Evolutionary conservation across 2,113 vertebrate genomes (phyloP), one percentile per base, ranked within the genome.

Genomic region (Perognathus longimembris): DNA sequence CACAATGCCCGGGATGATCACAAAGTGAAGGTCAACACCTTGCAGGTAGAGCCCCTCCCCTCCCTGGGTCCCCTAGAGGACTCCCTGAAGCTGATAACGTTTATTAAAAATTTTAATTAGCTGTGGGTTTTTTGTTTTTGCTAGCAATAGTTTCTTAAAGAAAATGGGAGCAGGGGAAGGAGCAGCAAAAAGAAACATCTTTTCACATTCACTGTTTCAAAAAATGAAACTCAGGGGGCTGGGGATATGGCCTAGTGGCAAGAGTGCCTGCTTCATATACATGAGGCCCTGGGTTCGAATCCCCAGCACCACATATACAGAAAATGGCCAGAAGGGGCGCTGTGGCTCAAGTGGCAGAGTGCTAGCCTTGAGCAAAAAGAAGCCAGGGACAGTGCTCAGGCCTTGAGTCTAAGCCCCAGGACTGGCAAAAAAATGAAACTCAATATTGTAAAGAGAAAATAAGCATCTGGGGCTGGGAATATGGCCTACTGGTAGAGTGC

Each of bases 31-130:
- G 57, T 28, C 38, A 80, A 32, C n/a, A 32, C 30, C 9, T 1
- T 0, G 12, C 12, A 12, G 50, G 50, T 54, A 26, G 24, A 1
- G 45, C 26, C 38, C 10, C 59, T 50, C 42, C 24, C 20, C 84
- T 50, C 80, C 61, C 38, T 24, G 0, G 2, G 17, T 59, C 32
- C 45, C 42, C 26, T 7, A 54, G 21, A 2, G 0, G 26, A 11
- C 26, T 54, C 45, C 71, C 22, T 76, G 79, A 63, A 14, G 89
- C 64, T 61, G 67, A 77, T 77, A 57, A 85, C 70, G 17, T 59
- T 91, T 76, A n/a, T n/a, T n/a, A n/a, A n/a, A n/a, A 28, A 40
- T 92, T 93, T 93, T 87, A 75, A 82, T 85, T 83, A 77, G 73
- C 38, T 50, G 77, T 30, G 42, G 15, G 17, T 54, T 54, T 54